Conservation (phyloP, 2,888 invertebrate genomes). For the Spicauda simplicius region DNA sequence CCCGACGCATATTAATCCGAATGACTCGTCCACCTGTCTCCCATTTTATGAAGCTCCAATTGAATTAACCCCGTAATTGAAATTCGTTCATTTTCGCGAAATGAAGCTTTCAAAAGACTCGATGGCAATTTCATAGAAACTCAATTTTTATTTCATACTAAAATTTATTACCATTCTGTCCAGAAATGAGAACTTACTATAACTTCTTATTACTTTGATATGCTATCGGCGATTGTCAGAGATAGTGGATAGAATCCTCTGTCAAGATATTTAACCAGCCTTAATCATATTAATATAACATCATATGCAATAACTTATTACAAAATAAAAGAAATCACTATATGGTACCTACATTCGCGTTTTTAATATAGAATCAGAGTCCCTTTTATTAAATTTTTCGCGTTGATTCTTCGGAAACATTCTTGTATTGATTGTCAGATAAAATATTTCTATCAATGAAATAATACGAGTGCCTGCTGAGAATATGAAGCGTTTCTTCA, state of each 20-base stretch:
- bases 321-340: conserved; percentile 1
- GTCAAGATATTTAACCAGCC: no score
- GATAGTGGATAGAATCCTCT: no score
- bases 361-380: conserved; percentile 42
- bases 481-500: conserved; percentile 11
- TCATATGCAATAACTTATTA: not conserved
- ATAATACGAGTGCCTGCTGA: not conserved
- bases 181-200: not conserved
- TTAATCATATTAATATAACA: no score
- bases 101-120: not conserved
- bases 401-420: conserved; percentile 41
- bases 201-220: not conserved
- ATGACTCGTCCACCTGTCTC: conserved; percentile 1
- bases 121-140: conserved; percentile 1
- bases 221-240: no score
- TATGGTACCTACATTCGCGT: conserved; percentile 22
- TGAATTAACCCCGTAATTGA: not conserved
- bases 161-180: not conserved
- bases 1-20: not conserved
- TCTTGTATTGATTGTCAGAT: conserved; percentile 43
- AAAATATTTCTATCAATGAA: conserved; percentile 18
- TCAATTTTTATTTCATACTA: conserved; percentile 1
- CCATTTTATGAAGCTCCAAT: not conserved
- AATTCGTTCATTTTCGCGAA: conserved; percentile 1
- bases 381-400: conserved; percentile 45